Base-by-base conservation (phyloP, 2,797 vertebrate genomes). In the Macrochelys suwanniensis region DNA sequence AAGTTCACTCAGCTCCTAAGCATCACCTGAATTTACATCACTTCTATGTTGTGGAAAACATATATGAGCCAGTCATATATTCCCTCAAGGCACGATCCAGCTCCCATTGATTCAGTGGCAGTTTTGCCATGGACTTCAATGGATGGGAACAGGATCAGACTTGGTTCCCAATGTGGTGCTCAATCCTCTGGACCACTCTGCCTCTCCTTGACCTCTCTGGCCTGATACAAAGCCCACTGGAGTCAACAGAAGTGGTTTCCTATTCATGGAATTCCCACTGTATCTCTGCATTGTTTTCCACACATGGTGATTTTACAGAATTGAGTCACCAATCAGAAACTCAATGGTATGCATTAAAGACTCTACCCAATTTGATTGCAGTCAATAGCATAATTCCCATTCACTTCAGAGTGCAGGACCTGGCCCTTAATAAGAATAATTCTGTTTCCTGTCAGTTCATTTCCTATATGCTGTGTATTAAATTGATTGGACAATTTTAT, bases 401-500 rank as follows among this genome's bases (percentile, higher is more conserved):
- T 83, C 77, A 51, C 15, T 93, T 92, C 92, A 87, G 91, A 94
- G 68, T 76, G 71, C 71, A 45, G 37, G 37, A 5, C 95, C 94
- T 94, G 87, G 53, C 81, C 65, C 77, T 82, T 85, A 85, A 54
- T 65, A 76, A 85, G 83, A 16, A 92, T 19, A 91, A 53, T 8
- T 25, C 37, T 85, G 82, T 89, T 28, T 89, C 85, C 50, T 91
- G 4, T 80, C 81, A 1, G 1, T 10, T 87, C 74, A 92, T 92
- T 94, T 95, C 93, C 94, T 92, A 92, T 84, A 50, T 13, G 74
- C 16, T 12, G 5, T 71, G 76, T 89, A 78, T 68, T 95, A 76
- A 96, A 96, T 92, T 89, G 80, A 80, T 17, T 9, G 80, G 84
- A 53, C 23, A 85, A 84, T 91, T 95, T 94, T 95, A 65, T 82